Conservation (phyloP, 2,888 invertebrate genomes). For the Xestia c-nigrum region DNA sequence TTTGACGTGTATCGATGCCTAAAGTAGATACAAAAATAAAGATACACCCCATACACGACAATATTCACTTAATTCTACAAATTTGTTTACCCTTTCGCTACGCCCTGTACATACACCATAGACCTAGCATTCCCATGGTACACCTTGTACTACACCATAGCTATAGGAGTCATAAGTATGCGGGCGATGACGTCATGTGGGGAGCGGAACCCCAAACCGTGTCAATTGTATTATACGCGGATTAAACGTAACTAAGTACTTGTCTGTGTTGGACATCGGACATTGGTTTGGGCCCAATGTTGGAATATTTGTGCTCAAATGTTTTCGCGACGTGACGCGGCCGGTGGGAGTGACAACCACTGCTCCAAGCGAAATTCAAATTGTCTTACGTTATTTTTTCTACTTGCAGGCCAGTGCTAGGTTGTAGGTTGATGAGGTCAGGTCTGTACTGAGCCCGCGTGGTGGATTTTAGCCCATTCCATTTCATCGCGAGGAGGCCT, state of each 20-base stretch:
- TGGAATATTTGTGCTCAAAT: slow-evolving; percentile 2
- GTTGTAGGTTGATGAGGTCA: too few species aligned
- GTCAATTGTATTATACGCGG: slow-evolving; percentile 29
- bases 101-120: background rate
- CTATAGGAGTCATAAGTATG: slow-evolving; percentile 17
- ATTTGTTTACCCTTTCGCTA: background rate
- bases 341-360: background rate
- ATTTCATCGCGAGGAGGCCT: too few species aligned
- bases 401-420: too few species aligned
- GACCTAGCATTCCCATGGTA: background rate
- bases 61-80: background rate
- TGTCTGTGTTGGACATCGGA: background rate
- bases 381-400: too few species aligned
- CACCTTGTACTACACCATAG: background rate
- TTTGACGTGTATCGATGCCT: background rate
- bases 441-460: too few species aligned
- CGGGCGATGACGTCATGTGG: slow-evolving; percentile 55
- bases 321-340: background rate
- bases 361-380: background rate
- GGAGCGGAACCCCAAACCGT: slow-evolving; percentile 45
- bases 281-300: slow-evolving; percentile 11
- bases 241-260: slow-evolving; percentile 4
- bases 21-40: background rate
- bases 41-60: background rate
- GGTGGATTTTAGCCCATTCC: too few species aligned